Conservation (phyloP, 2,888 invertebrate species). For the Polydrusus tereticollis region DNA sequence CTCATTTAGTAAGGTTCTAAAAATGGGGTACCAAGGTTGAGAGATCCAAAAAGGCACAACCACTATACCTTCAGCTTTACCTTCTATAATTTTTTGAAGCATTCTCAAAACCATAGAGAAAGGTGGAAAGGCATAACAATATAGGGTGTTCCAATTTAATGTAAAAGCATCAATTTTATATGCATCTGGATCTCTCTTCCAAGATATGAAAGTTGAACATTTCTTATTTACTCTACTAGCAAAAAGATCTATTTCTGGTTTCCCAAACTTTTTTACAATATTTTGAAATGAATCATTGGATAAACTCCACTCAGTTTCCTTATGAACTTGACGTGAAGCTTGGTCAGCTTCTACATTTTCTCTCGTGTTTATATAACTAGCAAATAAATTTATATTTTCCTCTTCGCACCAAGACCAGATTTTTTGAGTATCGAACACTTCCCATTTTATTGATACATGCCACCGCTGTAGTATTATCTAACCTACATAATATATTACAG, state of each 20-base stretch:
- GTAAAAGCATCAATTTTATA: constrained; percentile 56
- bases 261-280: constrained; percentile 1
- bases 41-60: too few species aligned
- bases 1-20: neutral
- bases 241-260: constrained; percentile 42
- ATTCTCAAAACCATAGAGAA: too few species aligned
- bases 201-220: constrained; percentile 50
- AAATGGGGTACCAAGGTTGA: too few species aligned
- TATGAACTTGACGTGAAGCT: too few species aligned
- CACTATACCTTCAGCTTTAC: too few species aligned
- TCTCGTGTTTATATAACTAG: constrained; percentile 34
- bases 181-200: constrained; percentile 51
- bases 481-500: constrained; percentile 30
- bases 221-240: constrained; percentile 48
- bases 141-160: constrained; percentile 28
- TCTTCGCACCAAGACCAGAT: constrained; percentile 44
- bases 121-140: too few species aligned
- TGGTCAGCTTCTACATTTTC: constrained; percentile 40
- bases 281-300: constrained; percentile 16
- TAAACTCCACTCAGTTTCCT: too few species aligned
- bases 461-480: constrained; percentile 44
- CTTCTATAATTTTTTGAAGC: too few species aligned
- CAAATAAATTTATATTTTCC: constrained; percentile 34
- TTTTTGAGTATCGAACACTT: constrained; percentile 9
- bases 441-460: constrained; percentile 41